A percentile compares a stretch with the other conserved stretches of the same genome.
phyloP scores from a whole-genome alignment of 2,797 vertebrate species.

The Chaunax sp. region DNA sequence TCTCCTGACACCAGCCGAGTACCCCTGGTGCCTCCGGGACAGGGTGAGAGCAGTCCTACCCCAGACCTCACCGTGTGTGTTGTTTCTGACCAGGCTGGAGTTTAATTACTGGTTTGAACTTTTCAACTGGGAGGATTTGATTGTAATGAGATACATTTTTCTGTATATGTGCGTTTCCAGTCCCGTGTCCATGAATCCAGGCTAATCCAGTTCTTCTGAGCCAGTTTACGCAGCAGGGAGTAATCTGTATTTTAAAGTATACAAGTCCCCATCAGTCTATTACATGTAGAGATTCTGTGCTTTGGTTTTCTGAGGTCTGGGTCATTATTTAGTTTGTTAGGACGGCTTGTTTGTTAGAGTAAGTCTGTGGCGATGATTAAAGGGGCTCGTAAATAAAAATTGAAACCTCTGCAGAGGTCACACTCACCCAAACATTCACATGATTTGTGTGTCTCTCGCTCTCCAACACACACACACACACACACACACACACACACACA shows the following conservation, averaged over 20 bases:
- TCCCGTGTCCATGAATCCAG: constrained; percentile 21
- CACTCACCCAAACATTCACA: constrained; percentile 27
- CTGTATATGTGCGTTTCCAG: constrained; percentile 4
- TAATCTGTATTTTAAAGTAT: constrained; percentile 47
- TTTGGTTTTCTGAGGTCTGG: not conserved
- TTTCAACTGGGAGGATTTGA: constrained; percentile 33
- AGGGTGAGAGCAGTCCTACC: constrained; percentile 83
- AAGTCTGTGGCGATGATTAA: constrained; percentile 32
- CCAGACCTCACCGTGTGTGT: too few species aligned
- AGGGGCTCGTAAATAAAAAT: constrained; percentile 19
- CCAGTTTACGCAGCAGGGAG: constrained; percentile 32
- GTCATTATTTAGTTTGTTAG: constrained; percentile 8
- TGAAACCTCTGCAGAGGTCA: constrained; percentile 30
- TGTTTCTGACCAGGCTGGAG: not conserved
- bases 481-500: not conserved
- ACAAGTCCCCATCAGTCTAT: constrained; percentile 14
- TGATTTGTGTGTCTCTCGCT: not conserved
- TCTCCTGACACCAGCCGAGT: constrained; percentile 86
- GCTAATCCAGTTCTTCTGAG: constrained; percentile 36
- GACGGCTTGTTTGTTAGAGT: constrained; percentile 15
- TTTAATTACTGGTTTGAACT: constrained; percentile 32
- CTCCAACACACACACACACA: constrained; percentile 10
- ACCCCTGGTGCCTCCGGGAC: constrained; percentile 83
- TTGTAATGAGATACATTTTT: constrained; percentile 16
- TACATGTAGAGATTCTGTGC: not conserved